A percentile compares a stretch with the other conserved stretches of the same genome.
Evolutionary conservation across 2,113 vertebrate genomes (phyloP).

Genomic region (Thermophis baileyi): DNA sequence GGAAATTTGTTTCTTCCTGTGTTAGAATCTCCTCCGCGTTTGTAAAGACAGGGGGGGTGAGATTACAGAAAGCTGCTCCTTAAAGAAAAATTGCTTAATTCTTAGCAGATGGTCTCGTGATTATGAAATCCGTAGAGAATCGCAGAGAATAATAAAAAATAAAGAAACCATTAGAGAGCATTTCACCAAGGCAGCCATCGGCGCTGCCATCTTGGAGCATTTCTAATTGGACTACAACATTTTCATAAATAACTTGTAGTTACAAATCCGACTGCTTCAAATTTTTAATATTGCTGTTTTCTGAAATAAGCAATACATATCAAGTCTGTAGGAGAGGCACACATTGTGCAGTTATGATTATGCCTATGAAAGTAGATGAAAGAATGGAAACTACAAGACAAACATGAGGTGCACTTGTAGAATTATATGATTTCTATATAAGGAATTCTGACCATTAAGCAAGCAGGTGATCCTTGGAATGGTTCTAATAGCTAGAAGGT

Average conservation of each 20-base stretch:
- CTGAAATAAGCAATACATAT: conserved; percentile 35
- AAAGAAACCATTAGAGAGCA: too few species aligned
- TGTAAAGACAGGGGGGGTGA: too few species aligned
- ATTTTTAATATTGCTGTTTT: conserved; percentile 28
- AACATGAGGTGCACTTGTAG: not conserved
- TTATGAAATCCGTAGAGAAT: too few species aligned
- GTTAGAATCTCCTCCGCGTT: too few species aligned
- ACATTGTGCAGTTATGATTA: conserved; percentile 23
- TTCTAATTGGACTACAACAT: not conserved
- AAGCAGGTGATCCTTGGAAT: too few species aligned
- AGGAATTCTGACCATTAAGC: not conserved
- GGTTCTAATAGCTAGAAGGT: not conserved
- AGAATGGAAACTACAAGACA: not conserved
- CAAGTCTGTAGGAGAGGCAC: conserved; percentile 40
- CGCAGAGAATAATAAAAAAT: too few species aligned
- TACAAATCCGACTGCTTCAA: conserved; percentile 52
- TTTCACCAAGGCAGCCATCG: too few species aligned
- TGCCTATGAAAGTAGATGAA: not conserved
- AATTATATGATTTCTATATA: not conserved
- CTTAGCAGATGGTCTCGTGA: too few species aligned
- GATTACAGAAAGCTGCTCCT: too few species aligned
- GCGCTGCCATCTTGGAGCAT: too few species aligned
- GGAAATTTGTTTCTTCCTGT: too few species aligned
- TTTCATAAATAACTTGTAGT: conserved; percentile 30
- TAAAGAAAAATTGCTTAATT: too few species aligned